phyloP scores from a whole-genome alignment of 2,888 invertebrate species.

The Diaphora mendica region DNA sequence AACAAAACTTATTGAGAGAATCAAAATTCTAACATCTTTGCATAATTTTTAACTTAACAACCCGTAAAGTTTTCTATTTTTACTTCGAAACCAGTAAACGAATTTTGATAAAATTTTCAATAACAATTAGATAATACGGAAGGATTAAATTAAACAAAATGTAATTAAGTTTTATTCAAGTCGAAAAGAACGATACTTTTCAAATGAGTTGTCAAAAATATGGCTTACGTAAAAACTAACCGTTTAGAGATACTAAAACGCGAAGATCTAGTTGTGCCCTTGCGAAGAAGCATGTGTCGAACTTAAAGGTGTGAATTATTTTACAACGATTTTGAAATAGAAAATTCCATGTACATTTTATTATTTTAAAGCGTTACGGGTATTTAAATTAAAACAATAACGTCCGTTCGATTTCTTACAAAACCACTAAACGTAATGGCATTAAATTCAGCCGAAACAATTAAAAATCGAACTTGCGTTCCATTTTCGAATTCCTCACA shows the following conservation, averaged over 20 bases:
- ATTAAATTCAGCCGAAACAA: slow-evolving; percentile 76
- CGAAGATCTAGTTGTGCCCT: not conserved
- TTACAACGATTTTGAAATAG: not conserved
- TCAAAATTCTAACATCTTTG: not conserved
- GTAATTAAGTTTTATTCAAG: no score
- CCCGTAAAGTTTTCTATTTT: no score
- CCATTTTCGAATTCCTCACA: slow-evolving; percentile 77
- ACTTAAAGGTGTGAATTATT: not conserved
- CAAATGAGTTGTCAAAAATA: not conserved
- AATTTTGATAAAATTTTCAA: no score
- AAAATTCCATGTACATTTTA: not conserved
- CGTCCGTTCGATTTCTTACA: slow-evolving; percentile 62
- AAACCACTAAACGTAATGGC: slow-evolving; percentile 64
- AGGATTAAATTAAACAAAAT: no score
- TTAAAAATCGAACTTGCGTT: slow-evolving; percentile 81
- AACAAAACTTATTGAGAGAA: not conserved
- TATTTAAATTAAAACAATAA: slow-evolving; percentile 63
- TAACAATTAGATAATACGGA: no score
- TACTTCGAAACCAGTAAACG: no score
- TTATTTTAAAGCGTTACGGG: slow-evolving; percentile 12
- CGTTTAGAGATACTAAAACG: not conserved
- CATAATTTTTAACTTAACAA: no score
- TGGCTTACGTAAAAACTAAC: no score
- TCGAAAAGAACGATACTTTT: no score
- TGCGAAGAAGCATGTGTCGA: not conserved